Base-by-base conservation (phyloP, 2,113 vertebrate species). In the Indicator maculatus region DNA sequence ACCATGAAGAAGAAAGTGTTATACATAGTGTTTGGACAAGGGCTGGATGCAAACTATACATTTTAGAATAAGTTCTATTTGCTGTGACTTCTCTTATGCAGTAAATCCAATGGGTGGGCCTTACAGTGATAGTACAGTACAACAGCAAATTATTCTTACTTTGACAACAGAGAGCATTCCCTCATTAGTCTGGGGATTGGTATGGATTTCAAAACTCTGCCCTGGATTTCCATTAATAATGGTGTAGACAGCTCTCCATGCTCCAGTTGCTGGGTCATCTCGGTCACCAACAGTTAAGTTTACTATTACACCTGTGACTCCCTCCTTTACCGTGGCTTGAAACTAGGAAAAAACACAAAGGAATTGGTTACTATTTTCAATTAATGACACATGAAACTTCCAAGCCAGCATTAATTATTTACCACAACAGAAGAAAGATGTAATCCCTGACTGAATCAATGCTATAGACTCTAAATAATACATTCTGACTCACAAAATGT, bases 91-190 rank as follows among this genome's bases (percentile, higher is more conserved):
- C 36, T 18, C 21, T 33, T 6, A 2, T 15, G 47, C 47, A 39
- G 38, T 23, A 69, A 75, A 39, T 45, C 23, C 36, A 12, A 19
- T 28, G 33, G 45, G 30, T 30, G 45, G 23, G 39, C n/a, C 12
- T 69, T 33, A 18, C 24, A 78, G 69, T 38, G 74, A 19, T 28
- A 78, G 60, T 1, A 31, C 5, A 31, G 58, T 18, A 31, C 45
- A 84, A 82, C 4, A 76, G 41, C 50, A 45, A 67, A 21, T 9
- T 19, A 41, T 21, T 33, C 96, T 96, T 97, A 99, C 99, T 98
- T 99, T 99, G 94, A 99, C 97, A 5, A 99, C 99, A 2, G 98
- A 99, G 24, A 99, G 97, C 99, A 99, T 99, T 52, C 99, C 99
- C 93, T 99, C 99, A 0, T 99, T 99, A 83, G 98, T 99, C 93